Evolutionary conservation across 2,888 invertebrate species (phyloP).

Genomic region (Lycocerus yunnanus): DNA sequence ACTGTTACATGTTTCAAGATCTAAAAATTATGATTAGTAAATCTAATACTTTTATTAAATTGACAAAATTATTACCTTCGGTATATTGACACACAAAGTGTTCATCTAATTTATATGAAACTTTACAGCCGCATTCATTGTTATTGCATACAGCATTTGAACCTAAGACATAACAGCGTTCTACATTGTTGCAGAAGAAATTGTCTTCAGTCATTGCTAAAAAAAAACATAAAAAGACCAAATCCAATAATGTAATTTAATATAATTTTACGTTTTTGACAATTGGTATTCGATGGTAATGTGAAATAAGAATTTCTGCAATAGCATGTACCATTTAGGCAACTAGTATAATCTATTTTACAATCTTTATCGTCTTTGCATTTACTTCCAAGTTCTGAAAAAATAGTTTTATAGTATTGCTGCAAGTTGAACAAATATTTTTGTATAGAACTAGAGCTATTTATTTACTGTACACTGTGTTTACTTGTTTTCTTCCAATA

Average conservation of each 20-base stretch:
- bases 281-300: slow-evolving; percentile 2
- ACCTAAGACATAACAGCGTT: slow-evolving; percentile 25
- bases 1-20: not conserved
- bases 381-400: slow-evolving; percentile 17
- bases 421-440: too few relatives aligned
- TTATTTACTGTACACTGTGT: too few relatives aligned
- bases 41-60: not conserved
- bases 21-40: not conserved
- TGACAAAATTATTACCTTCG: not conserved
- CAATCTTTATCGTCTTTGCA: slow-evolving; percentile 17
- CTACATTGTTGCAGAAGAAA: slow-evolving; percentile 17
- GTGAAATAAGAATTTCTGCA: slow-evolving; percentile 22
- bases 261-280: slow-evolving; percentile 26
- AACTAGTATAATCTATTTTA: slow-evolving; percentile 3
- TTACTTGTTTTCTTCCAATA: too few relatives aligned
- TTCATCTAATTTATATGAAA: slow-evolving; percentile 4
- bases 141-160: slow-evolving; percentile 13
- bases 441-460: too few relatives aligned
- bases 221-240: not conserved
- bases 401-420: too few relatives aligned
- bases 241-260: not conserved
- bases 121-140: slow-evolving; percentile 12
- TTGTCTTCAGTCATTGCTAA: slow-evolving; percentile 25
- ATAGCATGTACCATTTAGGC: slow-evolving; percentile 20
- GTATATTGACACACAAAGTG: slow-evolving; percentile 6